Evolutionary conservation across 2,888 invertebrate genomes (phyloP).

Genomic region (Drosophila subquinaria): DNA sequence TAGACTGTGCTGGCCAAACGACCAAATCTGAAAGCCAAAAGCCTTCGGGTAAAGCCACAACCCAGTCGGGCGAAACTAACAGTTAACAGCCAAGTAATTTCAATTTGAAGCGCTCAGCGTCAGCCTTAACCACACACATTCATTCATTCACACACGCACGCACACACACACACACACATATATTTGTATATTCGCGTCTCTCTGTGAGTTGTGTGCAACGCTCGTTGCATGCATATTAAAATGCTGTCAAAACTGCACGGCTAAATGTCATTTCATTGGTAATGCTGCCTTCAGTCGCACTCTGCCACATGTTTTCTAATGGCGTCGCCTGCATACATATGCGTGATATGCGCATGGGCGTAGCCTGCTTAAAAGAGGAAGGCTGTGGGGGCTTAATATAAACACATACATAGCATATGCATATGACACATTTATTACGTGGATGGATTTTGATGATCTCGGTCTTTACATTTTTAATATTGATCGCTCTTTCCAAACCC

Average conservation of each 20-base stretch:
- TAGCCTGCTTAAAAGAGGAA: not conserved
- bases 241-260: constrained; percentile 73
- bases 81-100: constrained; percentile 61
- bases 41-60: constrained; percentile 28
- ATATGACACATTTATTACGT: no score
- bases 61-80: constrained; percentile 48
- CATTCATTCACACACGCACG: not conserved
- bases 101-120: constrained; percentile 60
- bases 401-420: no score
- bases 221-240: constrained; percentile 70
- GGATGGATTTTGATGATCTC: no score
- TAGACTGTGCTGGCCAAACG: constrained; percentile 10
- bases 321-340: constrained; percentile 28
- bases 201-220: constrained; percentile 16
- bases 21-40: constrained; percentile 12
- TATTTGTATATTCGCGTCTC: not conserved
- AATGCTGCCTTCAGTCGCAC: constrained; percentile 31
- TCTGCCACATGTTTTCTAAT: constrained; percentile 24
- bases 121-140: constrained; percentile 28
- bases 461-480: no score
- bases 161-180: constrained; percentile 2
- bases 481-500: no score
- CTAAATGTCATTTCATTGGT: constrained; percentile 75
- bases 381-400: not conserved
- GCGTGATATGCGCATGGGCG: constrained; percentile 8